Conservation (phyloP, 2,113 vertebrate genomes). For the Mormyrus iriodes region DNA sequence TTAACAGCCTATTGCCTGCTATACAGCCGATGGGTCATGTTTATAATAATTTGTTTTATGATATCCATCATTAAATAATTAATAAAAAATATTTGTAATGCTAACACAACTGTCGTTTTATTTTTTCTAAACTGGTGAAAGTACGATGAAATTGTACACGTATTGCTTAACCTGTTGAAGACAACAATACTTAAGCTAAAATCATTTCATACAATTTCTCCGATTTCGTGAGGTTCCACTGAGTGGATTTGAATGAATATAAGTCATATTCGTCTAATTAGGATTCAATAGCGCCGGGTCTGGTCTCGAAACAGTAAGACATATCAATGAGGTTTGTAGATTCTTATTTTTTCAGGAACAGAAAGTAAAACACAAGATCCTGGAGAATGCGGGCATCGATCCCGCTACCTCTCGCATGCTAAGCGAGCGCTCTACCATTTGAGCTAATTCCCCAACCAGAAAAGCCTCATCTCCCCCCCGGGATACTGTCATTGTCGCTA, state of each 20-base stretch:
- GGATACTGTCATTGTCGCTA: background rate
- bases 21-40: background rate
- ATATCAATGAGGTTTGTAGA: background rate
- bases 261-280: background rate
- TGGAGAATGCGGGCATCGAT: constrained; percentile 52
- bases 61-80: background rate
- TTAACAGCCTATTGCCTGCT: background rate
- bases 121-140: background rate
- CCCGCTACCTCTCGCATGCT: constrained; percentile 53
- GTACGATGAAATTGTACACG: background rate
- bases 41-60: background rate
- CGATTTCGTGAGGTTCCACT: background rate
- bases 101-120: background rate
- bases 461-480: rapidly evolving
- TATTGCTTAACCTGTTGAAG: background rate
- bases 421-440: constrained; percentile 65
- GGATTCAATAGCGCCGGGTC: background rate
- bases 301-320: background rate
- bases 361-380: background rate
- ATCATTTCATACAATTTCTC: background rate
- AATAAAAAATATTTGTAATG: background rate
- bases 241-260: background rate
- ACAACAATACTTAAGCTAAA: background rate
- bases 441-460: constrained; percentile 57
- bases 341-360: background rate